These are phyloP conservation scores for Heterodera schachtii DNA, from an alignment of 1,140 invertebrate species.

Conservation along the genomic window DNA sequence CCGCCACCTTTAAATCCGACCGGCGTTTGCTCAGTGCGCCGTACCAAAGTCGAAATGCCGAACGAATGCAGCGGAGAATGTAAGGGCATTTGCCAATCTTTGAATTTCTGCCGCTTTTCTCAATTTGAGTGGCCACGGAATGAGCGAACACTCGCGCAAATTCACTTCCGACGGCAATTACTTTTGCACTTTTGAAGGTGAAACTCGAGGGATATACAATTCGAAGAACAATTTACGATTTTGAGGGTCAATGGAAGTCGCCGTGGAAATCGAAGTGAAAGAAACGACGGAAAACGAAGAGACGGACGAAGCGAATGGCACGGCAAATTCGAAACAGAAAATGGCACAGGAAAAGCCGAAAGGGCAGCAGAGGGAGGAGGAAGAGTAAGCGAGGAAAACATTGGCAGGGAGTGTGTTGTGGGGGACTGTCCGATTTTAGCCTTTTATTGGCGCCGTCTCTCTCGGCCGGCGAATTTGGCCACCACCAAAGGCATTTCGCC, in stretches of 20 bases:
- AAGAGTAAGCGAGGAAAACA: no score
- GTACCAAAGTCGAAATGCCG: neutral
- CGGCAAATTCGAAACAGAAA: neutral
- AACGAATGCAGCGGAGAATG: neutral
- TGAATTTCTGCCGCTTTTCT: neutral
- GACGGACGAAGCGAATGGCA: neutral
- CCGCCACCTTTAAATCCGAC: neutral
- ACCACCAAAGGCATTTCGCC: no score
- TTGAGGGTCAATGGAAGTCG: conserved; percentile 16
- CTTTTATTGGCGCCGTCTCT: no score
- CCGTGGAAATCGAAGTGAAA: conserved; percentile 26
- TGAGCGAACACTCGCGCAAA: neutral
- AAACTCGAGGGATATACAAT: neutral
- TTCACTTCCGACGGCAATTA: neutral
- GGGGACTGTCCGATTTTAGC: no score
- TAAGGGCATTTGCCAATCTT: neutral
- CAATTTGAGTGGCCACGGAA: neutral
- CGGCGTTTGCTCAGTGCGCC: neutral
- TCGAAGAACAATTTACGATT: neutral
- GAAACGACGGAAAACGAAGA: conserved; percentile 3
- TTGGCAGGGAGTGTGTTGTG: no score
- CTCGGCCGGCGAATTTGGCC: no score
- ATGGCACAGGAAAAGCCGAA: neutral
- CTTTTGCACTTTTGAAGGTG: neutral
- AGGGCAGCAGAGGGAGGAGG: no score